Percentiles rank a stretch among this genome's conserved stretches.
Conservation (phyloP, 2,888 invertebrate species). For the Tenthredo mesomela region DNA sequence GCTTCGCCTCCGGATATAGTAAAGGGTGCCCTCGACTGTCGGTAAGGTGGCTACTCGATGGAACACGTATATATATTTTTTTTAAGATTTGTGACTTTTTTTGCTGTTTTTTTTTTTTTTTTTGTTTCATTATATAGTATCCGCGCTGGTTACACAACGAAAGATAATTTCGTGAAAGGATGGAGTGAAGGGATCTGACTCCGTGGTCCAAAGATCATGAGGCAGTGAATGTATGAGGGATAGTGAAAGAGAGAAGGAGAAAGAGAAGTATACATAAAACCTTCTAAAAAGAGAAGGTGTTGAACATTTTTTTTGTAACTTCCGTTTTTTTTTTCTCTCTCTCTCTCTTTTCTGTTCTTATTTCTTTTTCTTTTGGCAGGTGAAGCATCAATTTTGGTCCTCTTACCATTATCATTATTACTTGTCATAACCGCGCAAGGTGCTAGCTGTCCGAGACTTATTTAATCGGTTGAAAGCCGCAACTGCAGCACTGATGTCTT, state of each 20-base stretch:
- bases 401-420: slow-evolving; percentile 33
- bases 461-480: slow-evolving; percentile 23
- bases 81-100: neutral
- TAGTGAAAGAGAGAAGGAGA: neutral
- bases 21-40: neutral
- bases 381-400: slow-evolving; percentile 37
- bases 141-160: neutral
- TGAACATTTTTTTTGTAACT: neutral
- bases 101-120: slow-evolving; percentile 26
- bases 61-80: neutral
- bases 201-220: slow-evolving; percentile 11
- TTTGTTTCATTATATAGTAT: neutral
- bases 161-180: slow-evolving; percentile 20
- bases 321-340: too few relatives aligned
- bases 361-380: neutral
- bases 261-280: neutral
- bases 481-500: slow-evolving; percentile 24
- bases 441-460: neutral
- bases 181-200: slow-evolving; percentile 40
- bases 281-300: slow-evolving; percentile 1
- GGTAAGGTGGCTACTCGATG: neutral
- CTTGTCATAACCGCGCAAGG: slow-evolving; percentile 37
- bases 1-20: slow-evolving; percentile 17
- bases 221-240: neutral
- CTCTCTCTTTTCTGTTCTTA: neutral